Base-by-base conservation (phyloP, 2,797 vertebrate genomes). In the Chaenodraco wilsoni region DNA sequence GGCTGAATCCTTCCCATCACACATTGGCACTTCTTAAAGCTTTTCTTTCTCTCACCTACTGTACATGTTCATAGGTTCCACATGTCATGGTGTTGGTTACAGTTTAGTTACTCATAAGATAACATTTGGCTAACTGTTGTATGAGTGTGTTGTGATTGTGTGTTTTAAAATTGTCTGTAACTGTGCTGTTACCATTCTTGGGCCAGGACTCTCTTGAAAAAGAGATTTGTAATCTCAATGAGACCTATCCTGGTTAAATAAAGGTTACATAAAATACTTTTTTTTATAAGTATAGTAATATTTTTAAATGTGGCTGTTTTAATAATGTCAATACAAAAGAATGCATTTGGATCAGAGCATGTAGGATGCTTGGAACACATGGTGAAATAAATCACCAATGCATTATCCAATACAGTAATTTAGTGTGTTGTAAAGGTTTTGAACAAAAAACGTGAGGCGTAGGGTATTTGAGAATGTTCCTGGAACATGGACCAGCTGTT, bases 1-100 rank as follows among this genome's bases (percentile, higher is more conserved):
- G 63, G 79, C 71, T 55, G 33, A 57, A n/a, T 45, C 46, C 50
- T 61, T 41, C 52, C 37, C 51, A 65, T 82, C 60, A 73, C 49
- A 69, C 63, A 58, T 7, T 33, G 17, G 33, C 74, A 79, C 45
- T 64, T 72, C 69, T 4, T 46, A 5, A 40, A 27, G 23, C 19
- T 13, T 54, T 61, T 14, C 43, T 61, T 51, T 46, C 27, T 61
- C 48, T 44, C 21, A n/a, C 48, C 19, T 21, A 27, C 23, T 27
- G 23, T 43, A 16, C 37, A 10, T 46, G 7, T 33, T 68, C 13
- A 70, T 27, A 14, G 41, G 33, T n/a, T 65, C 74, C 15, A 37
- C 19, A 33, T 57, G 59, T 37, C 44, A 41, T 45, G 1, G 3
- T 33, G 1, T 27, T 57, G 31, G n/a, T 5, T 59, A 15, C 72